Evolutionary conservation across 2,888 invertebrate genomes (phyloP).

Genomic region (Pseudococcus jackbeardsleyi): DNA sequence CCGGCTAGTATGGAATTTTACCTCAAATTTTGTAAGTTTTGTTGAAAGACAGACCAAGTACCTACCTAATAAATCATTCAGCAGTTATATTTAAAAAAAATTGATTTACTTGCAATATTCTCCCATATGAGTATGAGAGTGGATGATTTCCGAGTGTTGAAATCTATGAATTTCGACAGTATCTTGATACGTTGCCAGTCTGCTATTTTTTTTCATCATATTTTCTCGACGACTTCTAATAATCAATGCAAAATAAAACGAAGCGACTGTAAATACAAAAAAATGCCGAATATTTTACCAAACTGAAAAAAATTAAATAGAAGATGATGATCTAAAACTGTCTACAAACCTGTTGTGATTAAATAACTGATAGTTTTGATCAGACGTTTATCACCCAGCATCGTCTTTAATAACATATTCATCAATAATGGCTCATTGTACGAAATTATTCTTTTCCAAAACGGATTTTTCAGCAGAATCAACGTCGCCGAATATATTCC

Average conservation of each 20-base stretch:
- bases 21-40: no score
- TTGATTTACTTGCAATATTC: background rate
- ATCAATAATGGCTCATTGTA: background rate
- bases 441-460: background rate
- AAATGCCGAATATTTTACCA: background rate
- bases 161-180: background rate
- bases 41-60: no score
- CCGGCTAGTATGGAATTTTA: no score
- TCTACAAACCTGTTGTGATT: background rate
- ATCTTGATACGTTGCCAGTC: background rate
- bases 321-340: background rate
- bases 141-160: background rate
- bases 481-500: background rate
- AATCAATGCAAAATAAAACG: background rate
- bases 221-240: background rate
- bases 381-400: background rate
- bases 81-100: background rate
- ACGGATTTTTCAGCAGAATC: background rate
- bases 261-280: background rate
- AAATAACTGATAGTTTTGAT: background rate
- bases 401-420: background rate
- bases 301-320: background rate
- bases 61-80: no score
- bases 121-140: background rate
- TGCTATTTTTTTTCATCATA: background rate